Evolutionary conservation across 2,113 vertebrate genomes (phyloP).

Genomic region (Nematolebias whitei): DNA sequence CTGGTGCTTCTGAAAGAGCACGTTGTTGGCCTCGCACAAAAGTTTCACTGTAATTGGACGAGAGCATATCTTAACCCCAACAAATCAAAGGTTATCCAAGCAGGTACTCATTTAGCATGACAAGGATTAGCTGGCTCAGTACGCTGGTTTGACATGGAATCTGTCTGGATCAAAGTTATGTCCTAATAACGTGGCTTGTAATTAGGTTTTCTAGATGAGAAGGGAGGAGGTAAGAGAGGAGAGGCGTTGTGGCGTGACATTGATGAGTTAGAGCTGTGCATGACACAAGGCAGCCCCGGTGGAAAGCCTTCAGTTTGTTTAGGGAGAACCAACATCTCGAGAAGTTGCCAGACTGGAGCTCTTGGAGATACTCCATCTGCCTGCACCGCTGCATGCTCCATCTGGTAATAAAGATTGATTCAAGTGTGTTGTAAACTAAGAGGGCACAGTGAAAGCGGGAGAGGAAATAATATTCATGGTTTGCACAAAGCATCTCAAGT

Average conservation of each 20-base stretch:
- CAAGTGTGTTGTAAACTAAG: conserved; percentile 44
- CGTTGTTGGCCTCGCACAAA: conserved; percentile 65
- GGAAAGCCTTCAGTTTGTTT: conserved; percentile 71
- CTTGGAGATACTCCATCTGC: conserved; percentile 65
- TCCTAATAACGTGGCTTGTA: conserved; percentile 33
- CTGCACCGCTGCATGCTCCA: conserved; percentile 21
- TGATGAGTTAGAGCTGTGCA: conserved; percentile 66
- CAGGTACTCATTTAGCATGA: conserved; percentile 67
- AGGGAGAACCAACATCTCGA: conserved; percentile 65
- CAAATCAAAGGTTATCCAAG: conserved; percentile 73
- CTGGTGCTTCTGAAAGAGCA: conserved; percentile 60
- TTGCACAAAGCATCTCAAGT: conserved; percentile 11
- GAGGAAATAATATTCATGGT: conserved; percentile 1
- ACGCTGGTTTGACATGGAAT: conserved; percentile 30
- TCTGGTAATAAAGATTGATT: conserved; percentile 57
- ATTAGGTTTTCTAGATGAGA: conserved; percentile 28
- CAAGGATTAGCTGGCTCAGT: conserved; percentile 61
- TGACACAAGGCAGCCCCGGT: conserved; percentile 64
- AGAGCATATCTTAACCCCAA: conserved; percentile 37
- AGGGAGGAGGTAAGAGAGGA: conserved; percentile 2
- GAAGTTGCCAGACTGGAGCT: conserved; percentile 48
- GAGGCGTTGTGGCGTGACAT: conserved; percentile 27
- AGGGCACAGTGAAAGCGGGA: conserved; percentile 45
- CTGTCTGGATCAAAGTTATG: conserved; percentile 57
- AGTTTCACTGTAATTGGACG: conserved; percentile 57